Evolutionary conservation across 2,113 vertebrate species (phyloP).

Genomic region (Hemichromis elongatus): DNA sequence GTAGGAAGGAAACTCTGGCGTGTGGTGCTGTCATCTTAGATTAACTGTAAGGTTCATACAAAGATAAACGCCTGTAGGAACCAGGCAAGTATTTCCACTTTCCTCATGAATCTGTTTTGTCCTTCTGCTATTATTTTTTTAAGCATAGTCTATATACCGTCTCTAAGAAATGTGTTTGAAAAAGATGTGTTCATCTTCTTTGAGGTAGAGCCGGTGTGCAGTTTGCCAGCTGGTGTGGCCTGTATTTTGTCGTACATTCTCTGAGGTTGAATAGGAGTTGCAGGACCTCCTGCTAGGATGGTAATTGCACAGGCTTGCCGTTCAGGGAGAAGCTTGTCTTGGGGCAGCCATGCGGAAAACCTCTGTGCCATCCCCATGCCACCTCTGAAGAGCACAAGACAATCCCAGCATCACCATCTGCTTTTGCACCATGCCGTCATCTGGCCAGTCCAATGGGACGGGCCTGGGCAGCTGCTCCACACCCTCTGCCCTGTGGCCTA

Average conservation of each 20-base stretch:
- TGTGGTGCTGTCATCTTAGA: slow-evolving; percentile 69
- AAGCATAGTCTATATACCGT: slow-evolving; percentile 36
- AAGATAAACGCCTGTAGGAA: slow-evolving; percentile 40
- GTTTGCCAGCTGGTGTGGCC: slow-evolving; percentile 96
- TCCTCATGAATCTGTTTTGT: slow-evolving; percentile 39
- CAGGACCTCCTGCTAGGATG: slow-evolving; percentile 87
- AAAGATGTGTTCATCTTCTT: slow-evolving; percentile 66
- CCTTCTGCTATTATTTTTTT: slow-evolving; percentile 11
- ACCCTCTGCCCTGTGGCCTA: slow-evolving; percentile 73
- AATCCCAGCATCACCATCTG: slow-evolving; percentile 92
- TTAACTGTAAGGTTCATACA: slow-evolving; percentile 47
- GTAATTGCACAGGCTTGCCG: slow-evolving; percentile 95
- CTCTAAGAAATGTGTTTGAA: slow-evolving; percentile 52
- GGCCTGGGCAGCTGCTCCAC: slow-evolving; percentile 87
- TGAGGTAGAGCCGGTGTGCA: slow-evolving; percentile 86
- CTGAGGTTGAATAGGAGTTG: slow-evolving; percentile 85
- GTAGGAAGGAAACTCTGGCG: slow-evolving; percentile 81
- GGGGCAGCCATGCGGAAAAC: slow-evolving; percentile 95
- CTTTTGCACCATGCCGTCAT: slow-evolving; percentile 88
- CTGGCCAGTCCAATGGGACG: slow-evolving; percentile 84
- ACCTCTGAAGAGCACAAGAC: slow-evolving; percentile 87
- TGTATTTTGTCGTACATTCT: slow-evolving; percentile 94
- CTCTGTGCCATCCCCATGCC: slow-evolving; percentile 96
- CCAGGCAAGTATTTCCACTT: slow-evolving; percentile 20
- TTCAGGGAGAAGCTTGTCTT: slow-evolving; percentile 90